Base-by-base conservation (phyloP, 1,140 invertebrate species). In the Teleogryllus occipitalis region DNA sequence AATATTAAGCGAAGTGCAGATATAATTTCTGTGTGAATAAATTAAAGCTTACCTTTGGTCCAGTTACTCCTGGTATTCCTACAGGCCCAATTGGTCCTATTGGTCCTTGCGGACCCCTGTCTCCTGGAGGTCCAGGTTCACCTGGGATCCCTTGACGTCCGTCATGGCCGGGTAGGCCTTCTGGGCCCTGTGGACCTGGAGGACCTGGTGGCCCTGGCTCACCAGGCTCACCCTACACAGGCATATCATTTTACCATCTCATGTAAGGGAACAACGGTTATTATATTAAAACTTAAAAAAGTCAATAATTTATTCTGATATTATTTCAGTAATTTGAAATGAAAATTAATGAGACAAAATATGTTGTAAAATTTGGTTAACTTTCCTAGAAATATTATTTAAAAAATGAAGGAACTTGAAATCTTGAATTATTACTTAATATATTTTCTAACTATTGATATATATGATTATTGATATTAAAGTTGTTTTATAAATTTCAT, bases 151-250 rank as follows among this genome's bases (percentile, higher is more conserved):
- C 94, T 82, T 90, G 89, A 82, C 94, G 89, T 65, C 96, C 95
- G 85, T 97, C 93, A 83, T 92, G 91, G 47, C 96, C 96, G 12
- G 95, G 90, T 49, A 93, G 85, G 74, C 94, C 95, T 82, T 92
- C 90, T 21, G 89, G 86, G 74, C 95, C 96, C 80, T 89, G 88
- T 22, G 93, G 92, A 46, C 96, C 96, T 15, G 93, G 89, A 74
- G 94, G 93, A 76, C 96, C 96, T 14, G 95, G 94, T 46, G 95
- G 94, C 72, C 96, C 96, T 21, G 95, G 94, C 85, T 96, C 93
- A 76, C 95, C 94, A 77, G 96, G 94, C 86, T 97, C 94, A 74
- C 96, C 96, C 95, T 97, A 83, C 78, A 39, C 27, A 21, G 18
- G 2, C 21, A n/a, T n/a, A n/a, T n/a, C n/a, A n/a, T n/a, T n/a